A percentile compares a stretch with the other conserved stretches of the same genome.
Conservation (phyloP, 2,888 invertebrate genomes). For the Brassicogethes aeneus region DNA sequence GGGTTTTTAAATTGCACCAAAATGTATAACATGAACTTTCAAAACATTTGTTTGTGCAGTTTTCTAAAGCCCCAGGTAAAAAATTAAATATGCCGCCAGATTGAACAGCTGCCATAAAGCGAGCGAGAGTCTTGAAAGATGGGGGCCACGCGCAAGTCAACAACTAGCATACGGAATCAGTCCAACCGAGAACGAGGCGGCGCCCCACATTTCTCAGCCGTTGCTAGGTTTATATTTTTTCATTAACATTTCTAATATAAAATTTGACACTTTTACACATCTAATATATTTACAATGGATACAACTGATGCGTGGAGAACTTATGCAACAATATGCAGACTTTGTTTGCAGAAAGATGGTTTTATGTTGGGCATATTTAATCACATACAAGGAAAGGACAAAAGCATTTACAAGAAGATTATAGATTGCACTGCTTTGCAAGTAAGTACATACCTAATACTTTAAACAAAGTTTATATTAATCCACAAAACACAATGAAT, state of each 20-base stretch:
- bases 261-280: background rate
- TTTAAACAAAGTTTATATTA: no score
- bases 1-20: no score
- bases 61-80: conserved; percentile 13
- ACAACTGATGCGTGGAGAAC: conserved; percentile 43
- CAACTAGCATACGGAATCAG: conserved; percentile 37
- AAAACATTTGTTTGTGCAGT: no score
- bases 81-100: conserved; percentile 24
- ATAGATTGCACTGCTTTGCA: conserved; percentile 40
- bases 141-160: conserved; percentile 40
- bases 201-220: conserved; percentile 36
- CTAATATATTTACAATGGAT: conserved; percentile 19
- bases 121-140: conserved; percentile 32
- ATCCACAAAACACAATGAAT: no score
- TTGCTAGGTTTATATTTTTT: conserved; percentile 21
- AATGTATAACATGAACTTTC: no score
- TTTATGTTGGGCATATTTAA: conserved; percentile 56
- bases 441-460: conserved; percentile 35
- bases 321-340: conserved; percentile 56
- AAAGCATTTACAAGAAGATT: conserved; percentile 41
- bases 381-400: conserved; percentile 41
- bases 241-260: conserved; percentile 1
- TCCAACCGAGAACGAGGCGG: conserved; percentile 45
- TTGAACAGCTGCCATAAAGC: conserved; percentile 8
- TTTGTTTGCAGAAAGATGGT: conserved; percentile 55